Percentiles rank a stretch among this genome's conserved stretches.
phyloP scores from a whole-genome alignment of 2,113 vertebrate genomes.

The Pampusana beccarii region DNA sequence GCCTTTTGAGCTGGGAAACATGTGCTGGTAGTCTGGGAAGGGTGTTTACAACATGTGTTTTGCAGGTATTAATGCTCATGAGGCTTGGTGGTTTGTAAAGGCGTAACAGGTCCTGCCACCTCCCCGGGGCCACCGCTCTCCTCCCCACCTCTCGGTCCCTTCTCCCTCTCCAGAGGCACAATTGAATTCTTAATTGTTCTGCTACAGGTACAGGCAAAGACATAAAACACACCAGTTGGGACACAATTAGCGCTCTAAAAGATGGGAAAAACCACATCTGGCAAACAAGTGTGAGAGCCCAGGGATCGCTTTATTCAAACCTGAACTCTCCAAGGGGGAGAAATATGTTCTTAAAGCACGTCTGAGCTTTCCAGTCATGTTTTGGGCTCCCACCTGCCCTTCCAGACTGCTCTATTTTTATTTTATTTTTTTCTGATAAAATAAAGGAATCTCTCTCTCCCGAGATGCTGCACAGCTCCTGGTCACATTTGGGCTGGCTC shows the following conservation, averaged over 20 bases:
- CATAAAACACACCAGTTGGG: slow-evolving; percentile 45
- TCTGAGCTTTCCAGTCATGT: not conserved
- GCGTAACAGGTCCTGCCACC: not conserved
- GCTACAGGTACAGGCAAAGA: not conserved
- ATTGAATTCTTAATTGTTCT: not conserved
- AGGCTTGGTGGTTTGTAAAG: not conserved
- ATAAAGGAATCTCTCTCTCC: not conserved
- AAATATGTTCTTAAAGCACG: not conserved
- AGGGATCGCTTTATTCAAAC: not conserved
- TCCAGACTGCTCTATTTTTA: not conserved
- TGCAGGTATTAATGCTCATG: not conserved
- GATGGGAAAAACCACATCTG: slow-evolving; percentile 50
- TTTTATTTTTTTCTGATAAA: not conserved
- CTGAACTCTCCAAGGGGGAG: not conserved
- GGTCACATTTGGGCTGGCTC: not conserved
- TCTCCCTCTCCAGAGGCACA: not conserved
- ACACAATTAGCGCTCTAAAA: slow-evolving; percentile 52
- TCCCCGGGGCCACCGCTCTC: not conserved
- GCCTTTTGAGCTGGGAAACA: not conserved
- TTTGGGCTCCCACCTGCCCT: not conserved
- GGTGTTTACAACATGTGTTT: slow-evolving; percentile 18
- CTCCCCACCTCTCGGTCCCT: not conserved
- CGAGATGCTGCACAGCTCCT: not conserved
- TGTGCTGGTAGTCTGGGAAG: slow-evolving; percentile 9
- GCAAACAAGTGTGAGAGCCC: slow-evolving; percentile 13